Evolutionary conservation across 2,113 vertebrate genomes (phyloP), one percentile per base, ranked within the genome.

Genomic region (Cheirogaleus medius): DNA sequence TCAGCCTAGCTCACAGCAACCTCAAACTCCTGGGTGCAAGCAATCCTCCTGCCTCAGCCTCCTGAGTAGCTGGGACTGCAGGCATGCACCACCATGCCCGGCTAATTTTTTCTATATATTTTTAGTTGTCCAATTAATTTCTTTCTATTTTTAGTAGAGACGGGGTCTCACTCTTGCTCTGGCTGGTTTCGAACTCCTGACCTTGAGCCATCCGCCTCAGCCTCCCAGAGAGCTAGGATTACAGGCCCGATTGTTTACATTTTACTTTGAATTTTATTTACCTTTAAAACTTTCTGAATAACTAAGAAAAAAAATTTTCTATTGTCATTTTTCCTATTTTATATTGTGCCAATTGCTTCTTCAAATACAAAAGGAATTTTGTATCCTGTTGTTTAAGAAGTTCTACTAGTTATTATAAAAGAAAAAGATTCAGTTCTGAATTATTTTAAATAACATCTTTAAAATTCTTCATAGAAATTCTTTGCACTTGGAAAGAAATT

Each of bases 401-500:
- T 63, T 87, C 17, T 52, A 68, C 23, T 91, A 27, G 47, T 58
- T 76, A 69, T 64, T 68, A 81, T 13, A 71, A 6, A 82, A 73
- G 60, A 80, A 93, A 69, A 93, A 44, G n/a, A 76, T 47, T 86
- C 1, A 8, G 11, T 60, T 93, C 27, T 76, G 56, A 86, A 76
- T 81, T 69, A 77, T 96, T 96, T 96, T 91, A 94, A 91, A 32
- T 87, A 37, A 6, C 34, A 47, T 82, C 32, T 87, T 87, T 96
- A 80, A 78, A 64, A 39, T 86, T 96, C 63, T 86, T 80, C 2
- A 21, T 74, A 63, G 73, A 90, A 81, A 90, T 39, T 74, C 39
- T 96, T 95, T 87, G 20, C 5, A 63, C 37, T 77, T 77, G 44
- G 69, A 90, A 87, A 95, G 69, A 91, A 87, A 94, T 87, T 87